phyloP scores from a whole-genome alignment of 2,888 invertebrate genomes.

The Drosophila gaucha region DNA sequence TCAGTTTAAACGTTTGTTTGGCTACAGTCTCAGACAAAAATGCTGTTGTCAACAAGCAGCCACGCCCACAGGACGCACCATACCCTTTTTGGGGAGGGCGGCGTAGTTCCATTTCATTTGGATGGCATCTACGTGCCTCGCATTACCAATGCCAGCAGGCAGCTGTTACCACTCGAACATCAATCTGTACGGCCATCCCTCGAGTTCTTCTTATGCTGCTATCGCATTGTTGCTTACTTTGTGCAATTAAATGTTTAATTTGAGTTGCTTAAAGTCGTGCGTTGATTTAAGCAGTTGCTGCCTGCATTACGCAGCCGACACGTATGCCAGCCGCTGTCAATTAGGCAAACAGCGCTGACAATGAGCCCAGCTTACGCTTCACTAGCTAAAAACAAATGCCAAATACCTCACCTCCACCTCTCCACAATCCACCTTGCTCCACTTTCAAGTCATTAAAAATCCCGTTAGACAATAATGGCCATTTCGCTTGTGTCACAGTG shows the following conservation, averaged over 20 bases:
- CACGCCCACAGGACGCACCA: constrained; percentile 5
- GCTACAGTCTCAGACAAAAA: constrained; percentile 34
- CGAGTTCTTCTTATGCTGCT: neutral
- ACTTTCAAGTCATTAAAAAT: constrained; percentile 63
- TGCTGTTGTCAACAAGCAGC: constrained; percentile 45
- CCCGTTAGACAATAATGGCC: constrained; percentile 53
- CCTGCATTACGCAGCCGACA: constrained; percentile 43
- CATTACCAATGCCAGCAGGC: constrained; percentile 46
- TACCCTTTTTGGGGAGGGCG: constrained; percentile 37
- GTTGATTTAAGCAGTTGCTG: constrained; percentile 33
- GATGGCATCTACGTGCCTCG: constrained; percentile 60
- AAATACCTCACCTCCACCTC: neutral
- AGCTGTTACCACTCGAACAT: constrained; percentile 49
- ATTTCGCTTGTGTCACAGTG: constrained; percentile 2
- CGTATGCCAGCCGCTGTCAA: constrained; percentile 54
- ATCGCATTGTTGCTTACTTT: constrained; percentile 45
- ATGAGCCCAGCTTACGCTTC: constrained; percentile 35
- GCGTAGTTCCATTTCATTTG: constrained; percentile 73
- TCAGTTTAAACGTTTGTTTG: constrained; percentile 66
- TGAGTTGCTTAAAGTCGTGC: constrained; percentile 36
- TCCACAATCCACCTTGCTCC: neutral
- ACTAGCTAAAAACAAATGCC: constrained; percentile 38
- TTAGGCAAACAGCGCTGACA: constrained; percentile 63
- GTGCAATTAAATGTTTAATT: constrained; percentile 71
- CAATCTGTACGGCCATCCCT: constrained; percentile 59